phyloP scores from a whole-genome alignment of 2,113 vertebrate species.

The Hirundichthys speculiger region DNA sequence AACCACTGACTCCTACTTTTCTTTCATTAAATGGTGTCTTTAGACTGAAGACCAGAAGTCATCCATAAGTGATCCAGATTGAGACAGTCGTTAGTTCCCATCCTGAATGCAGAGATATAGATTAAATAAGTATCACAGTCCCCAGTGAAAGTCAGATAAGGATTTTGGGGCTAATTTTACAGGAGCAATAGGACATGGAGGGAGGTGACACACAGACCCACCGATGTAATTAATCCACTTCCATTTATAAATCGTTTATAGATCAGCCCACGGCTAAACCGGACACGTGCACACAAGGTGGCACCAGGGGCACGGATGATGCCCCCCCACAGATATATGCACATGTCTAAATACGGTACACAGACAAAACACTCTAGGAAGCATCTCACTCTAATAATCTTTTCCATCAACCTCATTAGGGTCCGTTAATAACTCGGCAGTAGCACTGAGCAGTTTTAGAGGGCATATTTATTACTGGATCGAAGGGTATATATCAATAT shows the following conservation, averaged over 20 bases:
- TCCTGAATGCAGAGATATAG: too few species aligned
- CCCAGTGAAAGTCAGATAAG: neutral
- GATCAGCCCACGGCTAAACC: conserved; percentile 2
- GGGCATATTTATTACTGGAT: conserved; percentile 44
- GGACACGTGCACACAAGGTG: neutral
- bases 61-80: too few species aligned
- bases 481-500: conserved; percentile 29
- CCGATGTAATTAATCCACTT: conserved; percentile 16
- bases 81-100: too few species aligned
- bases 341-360: neutral
- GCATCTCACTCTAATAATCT: too few species aligned
- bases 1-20: too few species aligned
- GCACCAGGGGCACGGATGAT: conserved; percentile 13
- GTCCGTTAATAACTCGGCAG: conserved; percentile 51
- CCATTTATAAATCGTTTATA: conserved; percentile 25
- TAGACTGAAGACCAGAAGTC: too few species aligned
- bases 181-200: conserved; percentile 13
- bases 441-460: conserved; percentile 19
- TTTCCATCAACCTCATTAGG: conserved; percentile 23
- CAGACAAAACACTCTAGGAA: too few species aligned
- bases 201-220: neutral
- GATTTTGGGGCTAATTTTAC: conserved; percentile 25
- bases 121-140: neutral
- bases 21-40: too few species aligned
- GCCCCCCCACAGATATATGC: conserved; percentile 14